Conservation (phyloP, 2,797 vertebrate species). For the Cyclura pinguis region DNA sequence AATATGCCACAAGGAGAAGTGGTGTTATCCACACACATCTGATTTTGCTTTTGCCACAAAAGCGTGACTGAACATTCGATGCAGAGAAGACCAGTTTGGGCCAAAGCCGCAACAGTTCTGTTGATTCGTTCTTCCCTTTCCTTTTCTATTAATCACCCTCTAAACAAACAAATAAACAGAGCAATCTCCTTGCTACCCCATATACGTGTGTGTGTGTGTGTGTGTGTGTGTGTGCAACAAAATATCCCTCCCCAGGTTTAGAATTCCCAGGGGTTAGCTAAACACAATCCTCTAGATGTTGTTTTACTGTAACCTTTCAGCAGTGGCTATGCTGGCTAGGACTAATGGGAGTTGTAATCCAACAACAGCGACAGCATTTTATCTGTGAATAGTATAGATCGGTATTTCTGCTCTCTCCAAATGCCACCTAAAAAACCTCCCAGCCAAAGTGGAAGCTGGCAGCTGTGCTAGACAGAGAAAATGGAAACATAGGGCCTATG, state of each 20-base stretch:
- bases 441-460: neutral
- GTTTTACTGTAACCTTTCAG: neutral
- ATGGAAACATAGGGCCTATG: neutral
- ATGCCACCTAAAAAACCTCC: neutral
- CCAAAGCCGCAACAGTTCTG: neutral
- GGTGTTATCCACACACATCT: neutral
- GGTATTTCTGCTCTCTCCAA: neutral
- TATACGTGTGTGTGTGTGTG: too few species aligned
- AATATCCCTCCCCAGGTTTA: neutral
- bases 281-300: neutral
- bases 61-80: neutral
- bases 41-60: conserved; percentile 19
- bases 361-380: neutral
- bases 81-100: neutral
- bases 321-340: too few species aligned
- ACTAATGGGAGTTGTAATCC: too few species aligned
- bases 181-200: too few species aligned
- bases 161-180: neutral
- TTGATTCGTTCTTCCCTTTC: neutral
- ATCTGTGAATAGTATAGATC: too few species aligned
- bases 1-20: neutral
- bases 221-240: too few species aligned
- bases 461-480: neutral
- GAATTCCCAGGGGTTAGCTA: neutral
- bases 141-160: neutral